These are phyloP conservation scores for Platorchestia sp. DNA, from an alignment of 1,140 invertebrate genomes.

Conservation along the genomic window DNA sequence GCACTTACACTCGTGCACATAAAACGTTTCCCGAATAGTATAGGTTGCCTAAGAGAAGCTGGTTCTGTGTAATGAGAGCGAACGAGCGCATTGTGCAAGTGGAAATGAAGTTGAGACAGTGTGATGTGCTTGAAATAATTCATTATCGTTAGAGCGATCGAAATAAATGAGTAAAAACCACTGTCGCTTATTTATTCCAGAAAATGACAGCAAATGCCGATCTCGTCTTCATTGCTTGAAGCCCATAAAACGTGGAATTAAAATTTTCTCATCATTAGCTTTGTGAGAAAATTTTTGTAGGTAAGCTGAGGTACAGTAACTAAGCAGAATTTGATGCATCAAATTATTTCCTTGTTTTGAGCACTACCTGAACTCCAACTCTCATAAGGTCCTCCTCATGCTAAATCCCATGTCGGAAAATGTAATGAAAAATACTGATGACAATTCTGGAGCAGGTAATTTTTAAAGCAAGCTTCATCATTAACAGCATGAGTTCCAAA, in stretches of 20 bases:
- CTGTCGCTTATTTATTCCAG: background rate
- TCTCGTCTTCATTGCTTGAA: background rate
- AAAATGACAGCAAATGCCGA: background rate
- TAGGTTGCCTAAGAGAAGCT: background rate
- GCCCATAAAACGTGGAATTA: background rate
- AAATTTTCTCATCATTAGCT: background rate
- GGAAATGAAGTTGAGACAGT: background rate
- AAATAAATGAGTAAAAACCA: background rate
- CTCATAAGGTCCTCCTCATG: background rate
- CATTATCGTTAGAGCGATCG: background rate
- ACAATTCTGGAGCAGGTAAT: background rate
- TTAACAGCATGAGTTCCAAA: too few species aligned
- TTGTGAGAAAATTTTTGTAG: background rate
- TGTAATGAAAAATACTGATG: background rate
- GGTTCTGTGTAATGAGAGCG: background rate
- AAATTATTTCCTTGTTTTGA: background rate
- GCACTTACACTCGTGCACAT: background rate
- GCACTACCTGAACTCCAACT: background rate
- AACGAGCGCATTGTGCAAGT: background rate
- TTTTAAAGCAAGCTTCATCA: background rate
- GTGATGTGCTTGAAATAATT: background rate
- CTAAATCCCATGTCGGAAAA: background rate
- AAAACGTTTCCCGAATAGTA: background rate
- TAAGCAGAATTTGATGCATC: background rate
- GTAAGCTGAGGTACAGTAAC: background rate